These are phyloP conservation scores for Podargus strigoides DNA, from an alignment of 2,797 vertebrate genomes.

Conservation along the genomic window DNA sequence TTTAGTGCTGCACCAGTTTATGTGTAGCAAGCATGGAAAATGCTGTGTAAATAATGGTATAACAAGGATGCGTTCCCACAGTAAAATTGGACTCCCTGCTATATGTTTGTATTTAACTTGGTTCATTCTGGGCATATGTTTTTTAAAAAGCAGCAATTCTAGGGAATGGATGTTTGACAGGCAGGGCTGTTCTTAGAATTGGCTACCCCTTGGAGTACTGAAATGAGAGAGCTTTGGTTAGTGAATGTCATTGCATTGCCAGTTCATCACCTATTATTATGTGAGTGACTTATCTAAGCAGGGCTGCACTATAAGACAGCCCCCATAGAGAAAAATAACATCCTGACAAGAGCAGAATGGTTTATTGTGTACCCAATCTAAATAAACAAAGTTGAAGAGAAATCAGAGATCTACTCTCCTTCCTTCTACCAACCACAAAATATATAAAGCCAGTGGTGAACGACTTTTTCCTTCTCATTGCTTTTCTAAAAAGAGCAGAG, in stretches of 20 bases:
- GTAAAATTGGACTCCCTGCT: slow-evolving; percentile 38
- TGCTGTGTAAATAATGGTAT: slow-evolving; percentile 23
- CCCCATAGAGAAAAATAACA: slow-evolving; percentile 29
- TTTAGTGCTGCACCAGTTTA: not conserved
- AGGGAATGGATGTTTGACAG: not conserved
- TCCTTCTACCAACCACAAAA: not conserved
- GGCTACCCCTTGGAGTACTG: slow-evolving; percentile 17
- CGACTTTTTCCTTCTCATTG: not conserved
- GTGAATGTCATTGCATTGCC: slow-evolving; percentile 2
- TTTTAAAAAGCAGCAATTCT: not conserved
- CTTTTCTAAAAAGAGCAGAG: slow-evolving; percentile 2
- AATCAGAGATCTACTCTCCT: not conserved
- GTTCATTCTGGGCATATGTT: slow-evolving; percentile 9
- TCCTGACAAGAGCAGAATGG: not conserved
- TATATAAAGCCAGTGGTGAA: not conserved
- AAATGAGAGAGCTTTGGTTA: slow-evolving; percentile 38
- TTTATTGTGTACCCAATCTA: not conserved
- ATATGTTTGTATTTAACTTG: slow-evolving; percentile 33
- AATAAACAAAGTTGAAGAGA: slow-evolving; percentile 27
- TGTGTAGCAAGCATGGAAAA: slow-evolving; percentile 10
- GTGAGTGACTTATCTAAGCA: not conserved
- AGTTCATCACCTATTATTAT: slow-evolving; percentile 45
- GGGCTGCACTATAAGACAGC: not conserved
- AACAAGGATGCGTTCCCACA: not conserved
- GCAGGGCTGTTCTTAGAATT: not conserved